Evolutionary conservation across 2,888 invertebrate genomes (phyloP).

Genomic region (Crossocerus cetratus): DNA sequence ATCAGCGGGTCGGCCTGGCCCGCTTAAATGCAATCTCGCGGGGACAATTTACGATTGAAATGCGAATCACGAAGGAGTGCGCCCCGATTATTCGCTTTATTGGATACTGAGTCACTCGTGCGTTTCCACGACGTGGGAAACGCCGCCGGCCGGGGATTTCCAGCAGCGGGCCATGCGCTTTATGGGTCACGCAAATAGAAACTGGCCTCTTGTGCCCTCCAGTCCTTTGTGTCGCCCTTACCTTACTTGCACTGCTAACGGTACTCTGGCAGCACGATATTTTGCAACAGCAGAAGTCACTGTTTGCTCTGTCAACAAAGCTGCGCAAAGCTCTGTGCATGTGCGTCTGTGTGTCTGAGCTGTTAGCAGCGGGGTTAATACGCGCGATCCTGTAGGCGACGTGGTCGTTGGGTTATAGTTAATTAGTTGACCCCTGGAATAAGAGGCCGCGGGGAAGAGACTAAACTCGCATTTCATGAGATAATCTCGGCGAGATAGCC

Average conservation of each 20-base stretch:
- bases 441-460: constrained; percentile 19
- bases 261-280: neutral
- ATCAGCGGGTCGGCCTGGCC: neutral
- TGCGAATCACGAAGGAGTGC: neutral
- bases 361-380: constrained; percentile 23
- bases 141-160: neutral
- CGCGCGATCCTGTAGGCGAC: constrained; percentile 47
- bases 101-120: neutral
- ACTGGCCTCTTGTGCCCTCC: neutral
- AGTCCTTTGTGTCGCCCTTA: constrained; percentile 4
- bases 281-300: neutral
- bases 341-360: too few species aligned
- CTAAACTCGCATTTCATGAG: constrained; percentile 33
- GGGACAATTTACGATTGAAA: neutral
- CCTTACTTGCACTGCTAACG: neutral
- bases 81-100: neutral
- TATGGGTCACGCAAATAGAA: constrained; percentile 3
- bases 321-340: constrained; percentile 40
- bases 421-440: constrained; percentile 46
- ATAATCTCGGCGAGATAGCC: constrained; percentile 12
- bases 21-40: neutral
- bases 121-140: constrained; percentile 5
- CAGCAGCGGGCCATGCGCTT: neutral
- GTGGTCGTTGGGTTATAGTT: constrained; percentile 41
- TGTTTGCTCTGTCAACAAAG: constrained; percentile 24